Percentiles rank a stretch among this genome's conserved stretches.
phyloP scores from a whole-genome alignment of 2,888 invertebrate species.

The Aricia artaxerxes region DNA sequence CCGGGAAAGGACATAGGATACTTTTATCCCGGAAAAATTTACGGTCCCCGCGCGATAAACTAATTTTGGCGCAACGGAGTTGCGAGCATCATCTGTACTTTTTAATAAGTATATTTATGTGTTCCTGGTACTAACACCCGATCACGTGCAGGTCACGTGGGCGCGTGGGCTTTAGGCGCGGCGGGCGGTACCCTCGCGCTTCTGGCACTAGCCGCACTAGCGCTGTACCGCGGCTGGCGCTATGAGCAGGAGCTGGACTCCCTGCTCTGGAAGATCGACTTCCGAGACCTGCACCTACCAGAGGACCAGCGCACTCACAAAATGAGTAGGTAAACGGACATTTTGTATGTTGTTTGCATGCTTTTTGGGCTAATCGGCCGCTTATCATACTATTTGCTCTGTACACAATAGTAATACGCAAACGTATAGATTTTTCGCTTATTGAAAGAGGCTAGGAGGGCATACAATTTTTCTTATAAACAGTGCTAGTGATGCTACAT shows the following conservation, averaged over 20 bases:
- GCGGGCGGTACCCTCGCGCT: conserved; percentile 88
- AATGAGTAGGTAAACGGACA: conserved; percentile 79
- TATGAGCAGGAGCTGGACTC: conserved; percentile 97
- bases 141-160: conserved; percentile 84
- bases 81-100: too few species aligned
- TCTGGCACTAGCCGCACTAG: conserved; percentile 85
- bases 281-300: conserved; percentile 90
- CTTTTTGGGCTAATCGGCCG: not conserved
- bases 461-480: too few species aligned
- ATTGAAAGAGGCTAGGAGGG: too few species aligned
- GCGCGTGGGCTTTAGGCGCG: conserved; percentile 90
- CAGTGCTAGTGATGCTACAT: too few species aligned
- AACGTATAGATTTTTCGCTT: not conserved
- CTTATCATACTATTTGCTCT: not conserved
- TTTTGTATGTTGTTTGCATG: conserved; percentile 71
- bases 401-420: not conserved
- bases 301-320: conserved; percentile 72
- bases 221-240: conserved; percentile 93
- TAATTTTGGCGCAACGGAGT: too few species aligned
- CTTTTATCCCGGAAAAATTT: too few species aligned
- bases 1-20: too few species aligned
- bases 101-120: not conserved
- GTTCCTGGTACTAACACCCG: not conserved
- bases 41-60: too few species aligned
- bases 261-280: conserved; percentile 96